Evolutionary conservation across 2,888 invertebrate genomes (phyloP).

Genomic region (Phaedon cochleariae): DNA sequence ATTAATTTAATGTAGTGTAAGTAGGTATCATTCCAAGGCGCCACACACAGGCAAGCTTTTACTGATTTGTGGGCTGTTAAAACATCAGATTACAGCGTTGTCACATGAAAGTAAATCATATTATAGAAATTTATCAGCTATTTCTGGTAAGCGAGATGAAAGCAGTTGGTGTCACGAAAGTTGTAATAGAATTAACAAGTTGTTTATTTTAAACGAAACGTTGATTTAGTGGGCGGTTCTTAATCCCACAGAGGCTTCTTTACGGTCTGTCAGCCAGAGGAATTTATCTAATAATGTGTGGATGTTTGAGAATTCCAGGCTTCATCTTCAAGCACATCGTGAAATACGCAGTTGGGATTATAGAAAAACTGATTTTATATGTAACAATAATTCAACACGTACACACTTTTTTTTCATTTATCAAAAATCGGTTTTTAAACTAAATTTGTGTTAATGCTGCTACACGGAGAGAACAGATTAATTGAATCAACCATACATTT

Average conservation of each 20-base stretch:
- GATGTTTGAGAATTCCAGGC: not conserved
- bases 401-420: too few species aligned
- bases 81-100: slow-evolving; percentile 15
- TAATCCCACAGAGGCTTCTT: not conserved
- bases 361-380: too few species aligned
- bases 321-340: not conserved
- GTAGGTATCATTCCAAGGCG: not conserved
- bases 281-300: not conserved
- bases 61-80: slow-evolving; percentile 19
- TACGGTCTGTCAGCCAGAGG: not conserved
- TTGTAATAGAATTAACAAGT: not conserved
- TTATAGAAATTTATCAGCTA: slow-evolving; percentile 18
- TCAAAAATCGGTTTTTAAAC: too few species aligned
- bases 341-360: not conserved
- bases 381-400: too few species aligned
- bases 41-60: slow-evolving; percentile 8
- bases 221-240: slow-evolving; percentile 5
- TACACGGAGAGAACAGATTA: too few species aligned
- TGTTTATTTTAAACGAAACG: slow-evolving; percentile 1
- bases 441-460: too few species aligned
- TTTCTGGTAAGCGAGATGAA: slow-evolving; percentile 17
- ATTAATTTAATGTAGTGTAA: too few species aligned
- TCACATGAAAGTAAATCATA: slow-evolving; percentile 9
- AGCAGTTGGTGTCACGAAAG: slow-evolving; percentile 1
- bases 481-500: too few species aligned